Conservation (phyloP, 2,797 vertebrate species). For the Scleropages formosus region DNA sequence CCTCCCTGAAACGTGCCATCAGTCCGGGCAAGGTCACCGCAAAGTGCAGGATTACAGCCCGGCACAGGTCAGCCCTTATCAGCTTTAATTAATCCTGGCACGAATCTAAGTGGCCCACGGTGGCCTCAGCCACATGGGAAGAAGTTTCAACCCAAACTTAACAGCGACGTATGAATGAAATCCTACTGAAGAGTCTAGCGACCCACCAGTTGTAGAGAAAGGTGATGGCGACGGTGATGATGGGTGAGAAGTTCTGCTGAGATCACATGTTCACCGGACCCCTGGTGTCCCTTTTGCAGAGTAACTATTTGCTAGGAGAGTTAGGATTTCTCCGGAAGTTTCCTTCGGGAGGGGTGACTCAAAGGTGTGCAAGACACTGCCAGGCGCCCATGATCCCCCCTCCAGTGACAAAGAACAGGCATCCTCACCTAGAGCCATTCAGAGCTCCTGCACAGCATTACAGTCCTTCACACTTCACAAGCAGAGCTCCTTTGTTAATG, state of each 20-base stretch:
- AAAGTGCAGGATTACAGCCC: conserved; percentile 39
- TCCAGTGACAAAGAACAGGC: neutral
- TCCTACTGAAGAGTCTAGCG: neutral
- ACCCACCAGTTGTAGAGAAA: too few species aligned
- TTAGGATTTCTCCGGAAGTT: too few species aligned
- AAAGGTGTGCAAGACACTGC: too few species aligned
- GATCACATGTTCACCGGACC: too few species aligned
- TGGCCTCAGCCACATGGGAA: conserved; percentile 57
- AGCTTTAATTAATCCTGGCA: conserved; percentile 62
- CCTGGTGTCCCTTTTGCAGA: too few species aligned
- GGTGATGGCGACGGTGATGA: too few species aligned
- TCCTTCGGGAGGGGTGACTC: too few species aligned
- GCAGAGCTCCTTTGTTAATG: too few species aligned
- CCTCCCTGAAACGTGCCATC: conserved; percentile 38
- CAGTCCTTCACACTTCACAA: too few species aligned
- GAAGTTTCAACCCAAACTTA: neutral
- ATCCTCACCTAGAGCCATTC: neutral
- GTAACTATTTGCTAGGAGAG: too few species aligned
- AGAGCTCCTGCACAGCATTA: neutral
- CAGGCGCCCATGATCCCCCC: too few species aligned
- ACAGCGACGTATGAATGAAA: neutral
- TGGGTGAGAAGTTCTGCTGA: too few species aligned
- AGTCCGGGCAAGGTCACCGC: conserved; percentile 66
- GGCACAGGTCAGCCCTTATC: conserved; percentile 48
- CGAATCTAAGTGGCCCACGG: conserved; percentile 43